Conservation (phyloP, 2,888 invertebrate genomes). For the Drosophila birchii region DNA sequence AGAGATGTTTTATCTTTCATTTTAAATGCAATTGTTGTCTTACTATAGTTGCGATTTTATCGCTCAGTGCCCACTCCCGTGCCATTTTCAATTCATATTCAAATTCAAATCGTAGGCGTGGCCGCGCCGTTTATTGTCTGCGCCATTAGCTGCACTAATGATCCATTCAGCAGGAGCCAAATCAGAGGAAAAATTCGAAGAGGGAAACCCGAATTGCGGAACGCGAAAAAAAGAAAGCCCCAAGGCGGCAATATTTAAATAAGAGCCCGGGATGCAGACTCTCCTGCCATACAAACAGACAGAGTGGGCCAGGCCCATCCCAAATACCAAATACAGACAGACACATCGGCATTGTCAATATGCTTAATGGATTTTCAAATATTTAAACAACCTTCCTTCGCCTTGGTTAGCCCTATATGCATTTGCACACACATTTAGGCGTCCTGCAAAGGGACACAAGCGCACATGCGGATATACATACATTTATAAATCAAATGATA, state of each 20-base stretch:
- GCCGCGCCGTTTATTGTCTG: slow-evolving; percentile 75
- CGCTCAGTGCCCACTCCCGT: slow-evolving; percentile 1
- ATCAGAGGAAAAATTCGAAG: slow-evolving; percentile 15
- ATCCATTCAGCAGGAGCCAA: slow-evolving; percentile 68
- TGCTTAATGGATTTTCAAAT: slow-evolving; percentile 81
- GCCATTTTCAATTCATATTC: slow-evolving; percentile 71
- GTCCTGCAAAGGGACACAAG: slow-evolving; percentile 49
- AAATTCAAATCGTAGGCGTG: slow-evolving; percentile 72
- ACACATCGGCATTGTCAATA: slow-evolving; percentile 73
- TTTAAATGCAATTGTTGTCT: background rate
- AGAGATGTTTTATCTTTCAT: background rate
- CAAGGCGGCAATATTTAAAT: slow-evolving; percentile 56
- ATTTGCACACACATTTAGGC: slow-evolving; percentile 68
- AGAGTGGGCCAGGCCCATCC: background rate
- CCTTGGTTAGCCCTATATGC: slow-evolving; percentile 48
- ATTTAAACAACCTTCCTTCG: slow-evolving; percentile 66
- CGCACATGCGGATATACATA: slow-evolving; percentile 5
- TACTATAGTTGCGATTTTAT: background rate
- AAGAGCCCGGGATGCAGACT: slow-evolving; percentile 30
- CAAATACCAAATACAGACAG: slow-evolving; percentile 31
- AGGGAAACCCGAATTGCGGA: slow-evolving; percentile 33
- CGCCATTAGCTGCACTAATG: slow-evolving; percentile 79
- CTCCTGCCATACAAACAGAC: slow-evolving; percentile 9
- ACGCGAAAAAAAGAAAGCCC: slow-evolving; percentile 24
- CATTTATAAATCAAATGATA: slow-evolving; percentile 61